Percentiles rank a stretch among this genome's conserved stretches.
phyloP scores from a whole-genome alignment of 2,888 invertebrate genomes.

The Synanthedon andrenaeformis region DNA sequence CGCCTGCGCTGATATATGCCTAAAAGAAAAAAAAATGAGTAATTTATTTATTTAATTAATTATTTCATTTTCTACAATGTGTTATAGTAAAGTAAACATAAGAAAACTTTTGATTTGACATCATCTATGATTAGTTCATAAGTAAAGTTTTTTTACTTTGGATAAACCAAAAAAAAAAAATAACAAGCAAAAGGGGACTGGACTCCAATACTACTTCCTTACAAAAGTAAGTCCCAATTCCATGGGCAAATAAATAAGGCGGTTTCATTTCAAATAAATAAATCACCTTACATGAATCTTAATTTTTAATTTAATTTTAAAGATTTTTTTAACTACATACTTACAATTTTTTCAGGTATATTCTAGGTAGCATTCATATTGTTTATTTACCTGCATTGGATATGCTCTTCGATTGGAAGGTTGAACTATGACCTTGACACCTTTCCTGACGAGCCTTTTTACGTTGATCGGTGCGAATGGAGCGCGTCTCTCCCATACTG shows the following conservation, averaged over 20 bases:
- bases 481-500: conserved; percentile 95
- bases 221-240: too few relatives aligned
- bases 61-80: neutral
- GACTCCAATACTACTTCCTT: too few relatives aligned
- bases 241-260: too few relatives aligned
- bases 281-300: too few relatives aligned
- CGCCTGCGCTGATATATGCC: conserved; percentile 93
- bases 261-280: too few relatives aligned
- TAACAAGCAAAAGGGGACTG: too few relatives aligned
- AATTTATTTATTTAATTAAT: conserved; percentile 1
- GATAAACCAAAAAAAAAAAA: too few relatives aligned
- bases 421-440: conserved; percentile 96
- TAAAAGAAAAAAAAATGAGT: conserved; percentile 33
- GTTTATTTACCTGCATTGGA: conserved; percentile 84
- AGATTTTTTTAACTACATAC: too few relatives aligned
- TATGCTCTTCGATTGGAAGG: conserved; percentile 98
- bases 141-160: neutral
- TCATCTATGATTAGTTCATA: too few relatives aligned
- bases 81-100: neutral
- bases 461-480: conserved; percentile 95
- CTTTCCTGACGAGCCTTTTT: conserved; percentile 84
- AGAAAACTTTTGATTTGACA: neutral
- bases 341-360: too few relatives aligned
- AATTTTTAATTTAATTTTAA: too few relatives aligned
- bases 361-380: too few relatives aligned